Conservation (phyloP, 2,888 invertebrate genomes). For the Autographa pulchrina region DNA sequence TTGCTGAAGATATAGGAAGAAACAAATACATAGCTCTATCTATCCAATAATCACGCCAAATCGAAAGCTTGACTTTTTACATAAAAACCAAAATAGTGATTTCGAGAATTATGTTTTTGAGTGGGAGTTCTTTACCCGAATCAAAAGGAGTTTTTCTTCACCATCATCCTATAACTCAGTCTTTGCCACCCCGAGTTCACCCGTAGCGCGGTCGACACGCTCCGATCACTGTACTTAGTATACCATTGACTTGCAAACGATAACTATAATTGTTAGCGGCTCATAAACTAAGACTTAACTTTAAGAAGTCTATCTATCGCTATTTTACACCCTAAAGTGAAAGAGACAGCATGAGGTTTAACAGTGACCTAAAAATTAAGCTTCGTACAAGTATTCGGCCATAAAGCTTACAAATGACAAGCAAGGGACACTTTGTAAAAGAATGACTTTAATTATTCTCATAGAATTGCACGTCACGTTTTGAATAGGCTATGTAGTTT, state of each 20-base stretch:
- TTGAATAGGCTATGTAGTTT: background rate
- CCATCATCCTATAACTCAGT: conserved; percentile 12
- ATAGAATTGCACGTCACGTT: conserved; percentile 34
- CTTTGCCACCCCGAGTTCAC: conserved; percentile 9
- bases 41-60: too few species aligned
- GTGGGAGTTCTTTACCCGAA: background rate
- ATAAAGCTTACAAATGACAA: conserved; percentile 19
- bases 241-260: conserved; percentile 16
- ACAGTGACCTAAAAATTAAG: too few species aligned
- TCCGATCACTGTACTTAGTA: conserved; percentile 22
- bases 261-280: conserved; percentile 22
- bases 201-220: conserved; percentile 23
- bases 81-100: too few species aligned
- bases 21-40: too few species aligned
- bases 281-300: conserved; percentile 5
- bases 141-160: background rate
- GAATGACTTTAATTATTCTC: conserved; percentile 2
- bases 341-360: background rate
- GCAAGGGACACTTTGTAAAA: conserved; percentile 14
- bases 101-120: too few species aligned
- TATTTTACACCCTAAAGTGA: too few species aligned
- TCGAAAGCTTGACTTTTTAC: too few species aligned
- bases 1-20: too few species aligned
- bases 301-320: too few species aligned
- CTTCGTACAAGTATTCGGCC: too few species aligned